These are phyloP conservation scores for Gadopsis bispinosus DNA, from an alignment of 2,797 vertebrate species.

Conservation along the genomic window DNA sequence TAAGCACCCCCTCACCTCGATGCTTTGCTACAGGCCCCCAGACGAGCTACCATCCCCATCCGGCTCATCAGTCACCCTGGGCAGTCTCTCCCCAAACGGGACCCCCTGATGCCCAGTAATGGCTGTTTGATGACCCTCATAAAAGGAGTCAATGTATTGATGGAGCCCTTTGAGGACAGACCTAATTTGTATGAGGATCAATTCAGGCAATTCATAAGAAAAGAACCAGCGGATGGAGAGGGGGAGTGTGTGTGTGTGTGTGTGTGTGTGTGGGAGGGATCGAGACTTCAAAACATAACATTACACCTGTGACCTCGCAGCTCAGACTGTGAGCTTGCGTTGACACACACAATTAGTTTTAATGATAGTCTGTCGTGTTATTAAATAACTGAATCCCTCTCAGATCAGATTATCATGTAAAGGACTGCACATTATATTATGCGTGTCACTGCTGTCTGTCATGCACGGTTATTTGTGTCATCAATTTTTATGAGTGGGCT, in stretches of 20 bases:
- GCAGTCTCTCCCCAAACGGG: slow-evolving; percentile 82
- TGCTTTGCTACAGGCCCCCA: slow-evolving; percentile 58
- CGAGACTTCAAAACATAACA: slow-evolving; percentile 69
- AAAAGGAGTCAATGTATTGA: slow-evolving; percentile 98
- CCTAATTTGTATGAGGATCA: slow-evolving; percentile 90
- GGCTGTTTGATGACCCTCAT: slow-evolving; percentile 96
- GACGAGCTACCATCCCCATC: slow-evolving; percentile 72
- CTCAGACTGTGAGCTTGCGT: slow-evolving; percentile 55
- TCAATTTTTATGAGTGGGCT: slow-evolving; percentile 67
- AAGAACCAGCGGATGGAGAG: slow-evolving; percentile 49
- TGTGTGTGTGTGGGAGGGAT: slow-evolving; percentile 36
- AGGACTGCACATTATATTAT: slow-evolving; percentile 67
- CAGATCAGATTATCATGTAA: slow-evolving; percentile 81
- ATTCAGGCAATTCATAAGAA: slow-evolving; percentile 90
- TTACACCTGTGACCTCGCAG: slow-evolving; percentile 83
- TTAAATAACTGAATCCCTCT: slow-evolving; percentile 82
- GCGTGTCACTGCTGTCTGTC: slow-evolving; percentile 66
- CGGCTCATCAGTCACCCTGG: slow-evolving; percentile 85
- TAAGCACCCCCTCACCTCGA: slow-evolving; percentile 42
- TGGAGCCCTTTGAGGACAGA: slow-evolving; percentile 86
- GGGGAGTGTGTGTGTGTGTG: slow-evolving; percentile 12
- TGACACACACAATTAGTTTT: slow-evolving; percentile 83
- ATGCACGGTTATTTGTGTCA: slow-evolving; percentile 47
- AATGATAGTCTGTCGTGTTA: slow-evolving; percentile 81
- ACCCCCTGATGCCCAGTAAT: slow-evolving; percentile 90